phyloP scores from a whole-genome alignment of 2,888 invertebrate genomes.

The Urechis unicinctus region DNA sequence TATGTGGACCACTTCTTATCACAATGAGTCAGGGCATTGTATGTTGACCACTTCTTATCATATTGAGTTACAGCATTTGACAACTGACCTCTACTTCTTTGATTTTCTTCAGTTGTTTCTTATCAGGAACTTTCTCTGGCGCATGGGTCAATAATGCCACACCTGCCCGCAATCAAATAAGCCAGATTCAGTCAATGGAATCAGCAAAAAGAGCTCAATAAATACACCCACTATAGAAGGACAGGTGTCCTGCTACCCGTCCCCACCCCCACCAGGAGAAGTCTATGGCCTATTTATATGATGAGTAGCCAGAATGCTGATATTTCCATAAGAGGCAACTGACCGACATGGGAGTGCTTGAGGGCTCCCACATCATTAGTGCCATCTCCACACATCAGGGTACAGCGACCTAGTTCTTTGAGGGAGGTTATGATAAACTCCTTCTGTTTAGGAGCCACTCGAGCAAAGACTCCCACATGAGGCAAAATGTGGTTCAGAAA shows the following conservation, averaged over 20 bases:
- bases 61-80: neutral
- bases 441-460: slow-evolving; percentile 97
- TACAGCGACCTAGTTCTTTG: slow-evolving; percentile 74
- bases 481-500: slow-evolving; percentile 63
- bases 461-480: slow-evolving; percentile 83
- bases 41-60: no score
- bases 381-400: slow-evolving; percentile 99
- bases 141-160: slow-evolving; percentile 83
- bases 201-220: slow-evolving; percentile 1
- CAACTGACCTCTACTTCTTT: no score
- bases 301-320: neutral
- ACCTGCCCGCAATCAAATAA: slow-evolving; percentile 52
- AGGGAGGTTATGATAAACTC: slow-evolving; percentile 87
- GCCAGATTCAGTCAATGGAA: neutral
- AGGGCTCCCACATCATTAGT: slow-evolving; percentile 95
- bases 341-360: slow-evolving; percentile 87
- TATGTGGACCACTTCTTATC: no score
- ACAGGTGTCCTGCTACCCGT: neutral
- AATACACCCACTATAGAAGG: neutral
- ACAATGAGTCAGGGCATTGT: no score
- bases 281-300: neutral
- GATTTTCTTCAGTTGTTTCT: slow-evolving; percentile 16
- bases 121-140: slow-evolving; percentile 54
- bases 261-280: neutral
- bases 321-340: slow-evolving; percentile 21